Evolutionary conservation across 2,888 invertebrate genomes (phyloP), one percentile per base, ranked within the genome.

Genomic region (Drosophila hamatofila): DNA sequence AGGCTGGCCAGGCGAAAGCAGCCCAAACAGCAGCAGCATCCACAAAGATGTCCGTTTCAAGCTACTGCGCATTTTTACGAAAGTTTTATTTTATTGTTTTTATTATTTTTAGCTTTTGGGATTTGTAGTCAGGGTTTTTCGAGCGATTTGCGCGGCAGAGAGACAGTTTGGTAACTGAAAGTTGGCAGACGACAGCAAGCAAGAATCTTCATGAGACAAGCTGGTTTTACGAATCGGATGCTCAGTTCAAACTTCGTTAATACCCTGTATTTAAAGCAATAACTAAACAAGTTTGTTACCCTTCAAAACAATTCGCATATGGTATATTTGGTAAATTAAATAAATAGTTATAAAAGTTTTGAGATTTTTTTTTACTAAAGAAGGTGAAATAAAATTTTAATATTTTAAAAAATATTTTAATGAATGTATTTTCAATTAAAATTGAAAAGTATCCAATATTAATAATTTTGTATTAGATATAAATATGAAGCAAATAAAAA

Each of bases 101-200:
- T 11, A 30, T 25, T 37, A 18, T 16, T n/a, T 35, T 70, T 21
- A 51, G 18, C 33, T 27, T 52, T 54, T 39, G 11, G 37, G 18
- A 9, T 46, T 37, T 6, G 42, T 52, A 21, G 52, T 66, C 48
- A 23, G 27, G 11, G 52, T 51, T 51, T 52, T 65, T 62, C 33
- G 55, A 75, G 67, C 83, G 87, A 67, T 89, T 89, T 73, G 75
- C 70, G 77, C 84, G 77, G 58, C 61, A 68, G 75, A 73, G 65
- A 75, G 83, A 75, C 76, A 75, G 83, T 70, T 87, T 69, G 66
- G 71, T 83, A 81, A 86, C 86, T 85, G 74, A 85, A 82, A 76
- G 75, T 73, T 75, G 58, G 73, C 69, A 78, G 55, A 54, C 66
- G 59, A 21, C 68, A 41, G 57, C 72, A 63, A 79, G 57, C 72